phyloP scores from a whole-genome alignment of 2,113 vertebrate genomes.

The Campylomormyrus numenius region DNA sequence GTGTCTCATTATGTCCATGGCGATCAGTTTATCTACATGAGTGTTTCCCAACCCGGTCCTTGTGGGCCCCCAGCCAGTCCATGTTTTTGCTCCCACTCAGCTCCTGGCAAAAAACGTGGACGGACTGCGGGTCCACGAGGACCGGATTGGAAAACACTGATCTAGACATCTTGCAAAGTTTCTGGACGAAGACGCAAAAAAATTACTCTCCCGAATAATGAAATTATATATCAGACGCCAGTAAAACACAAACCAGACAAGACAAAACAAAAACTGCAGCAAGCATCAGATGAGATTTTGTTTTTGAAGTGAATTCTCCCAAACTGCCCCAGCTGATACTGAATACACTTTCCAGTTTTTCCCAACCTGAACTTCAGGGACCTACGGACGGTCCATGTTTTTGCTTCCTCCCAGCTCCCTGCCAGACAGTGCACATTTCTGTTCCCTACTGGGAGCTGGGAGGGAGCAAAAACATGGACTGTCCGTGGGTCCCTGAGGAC shows the following conservation, averaged over 20 bases:
- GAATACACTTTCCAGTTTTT: not conserved
- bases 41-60: not conserved
- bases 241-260: not conserved
- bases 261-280: conserved; percentile 17
- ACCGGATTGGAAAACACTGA: not conserved
- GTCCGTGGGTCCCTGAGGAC: not conserved
- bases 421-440: not conserved
- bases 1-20: conserved; percentile 55
- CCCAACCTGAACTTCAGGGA: not conserved
- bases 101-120: not conserved
- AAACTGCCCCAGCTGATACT: not conserved
- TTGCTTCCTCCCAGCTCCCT: too few relatives aligned
- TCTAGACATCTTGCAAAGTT: conserved; percentile 33
- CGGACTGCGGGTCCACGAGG: not conserved
- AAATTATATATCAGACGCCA: not conserved
- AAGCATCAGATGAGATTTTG: not conserved
- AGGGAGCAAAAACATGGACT: not conserved
- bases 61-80: not conserved
- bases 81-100: not conserved
- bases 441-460: not conserved
- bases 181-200: conserved; percentile 13
- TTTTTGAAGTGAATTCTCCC: not conserved
- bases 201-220: not conserved
- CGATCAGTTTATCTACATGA: conserved; percentile 26
- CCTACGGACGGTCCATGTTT: not conserved